Percentiles rank a stretch among this genome's conserved stretches.
These are phyloP conservation scores for Myotis daubentonii DNA, from an alignment of 2,797 vertebrate species.

Conservation along the genomic window DNA sequence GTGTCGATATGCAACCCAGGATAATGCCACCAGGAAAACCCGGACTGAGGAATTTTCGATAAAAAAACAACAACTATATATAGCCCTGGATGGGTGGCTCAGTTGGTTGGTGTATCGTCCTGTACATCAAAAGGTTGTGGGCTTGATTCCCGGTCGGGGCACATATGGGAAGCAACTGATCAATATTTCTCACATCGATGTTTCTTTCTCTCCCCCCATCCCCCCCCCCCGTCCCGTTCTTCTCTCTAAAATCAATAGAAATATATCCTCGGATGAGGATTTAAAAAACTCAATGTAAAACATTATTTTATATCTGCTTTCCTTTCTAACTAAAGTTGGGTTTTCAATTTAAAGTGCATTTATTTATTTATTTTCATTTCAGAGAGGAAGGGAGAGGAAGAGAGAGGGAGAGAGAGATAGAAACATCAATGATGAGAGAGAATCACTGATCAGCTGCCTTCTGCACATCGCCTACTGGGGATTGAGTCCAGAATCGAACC, in stretches of 20 bases:
- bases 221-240: background rate
- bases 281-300: background rate
- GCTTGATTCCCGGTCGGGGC: background rate
- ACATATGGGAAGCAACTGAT: background rate
- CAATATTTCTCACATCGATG: background rate
- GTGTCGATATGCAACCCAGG: background rate
- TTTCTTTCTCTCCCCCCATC: background rate
- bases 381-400: no score
- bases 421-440: no score
- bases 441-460: no score
- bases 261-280: background rate
- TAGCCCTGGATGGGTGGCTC: background rate
- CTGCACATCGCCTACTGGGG: no score
- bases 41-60: background rate
- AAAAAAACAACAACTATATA: background rate
- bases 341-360: conserved; percentile 21
- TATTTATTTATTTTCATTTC: background rate
- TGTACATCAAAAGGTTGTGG: background rate
- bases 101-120: background rate
- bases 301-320: conserved; percentile 15
- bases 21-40: background rate
- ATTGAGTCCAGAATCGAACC: no score
- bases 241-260: background rate
- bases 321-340: background rate
- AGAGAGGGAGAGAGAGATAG: no score